phyloP scores from a whole-genome alignment of 2,797 vertebrate genomes.

The Amazona ochrocephala region DNA sequence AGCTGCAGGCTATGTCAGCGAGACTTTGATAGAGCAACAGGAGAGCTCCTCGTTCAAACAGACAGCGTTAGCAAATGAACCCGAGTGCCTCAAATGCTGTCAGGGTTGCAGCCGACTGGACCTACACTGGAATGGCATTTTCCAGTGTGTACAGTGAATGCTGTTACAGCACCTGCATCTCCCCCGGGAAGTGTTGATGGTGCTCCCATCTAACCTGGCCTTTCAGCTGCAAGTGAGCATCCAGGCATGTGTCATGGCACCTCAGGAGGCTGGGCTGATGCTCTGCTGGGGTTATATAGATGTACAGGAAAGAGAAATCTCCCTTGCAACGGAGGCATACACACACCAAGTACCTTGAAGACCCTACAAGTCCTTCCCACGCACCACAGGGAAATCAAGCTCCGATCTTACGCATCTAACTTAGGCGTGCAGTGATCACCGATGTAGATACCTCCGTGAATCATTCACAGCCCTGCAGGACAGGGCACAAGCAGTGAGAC shows the following conservation, averaged over 20 bases:
- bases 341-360: background rate
- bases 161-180: background rate
- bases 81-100: accelerated
- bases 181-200: accelerated
- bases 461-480: background rate
- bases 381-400: background rate
- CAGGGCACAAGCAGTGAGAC: background rate
- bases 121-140: background rate
- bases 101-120: background rate
- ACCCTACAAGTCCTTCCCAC: background rate
- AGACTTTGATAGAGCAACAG: conserved; percentile 56
- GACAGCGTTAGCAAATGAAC: background rate
- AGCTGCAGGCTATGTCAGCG: conserved; percentile 63
- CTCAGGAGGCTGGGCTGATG: background rate
- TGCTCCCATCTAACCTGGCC: background rate
- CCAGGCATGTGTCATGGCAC: accelerated
- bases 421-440: background rate
- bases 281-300: accelerated
- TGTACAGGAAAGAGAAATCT: background rate
- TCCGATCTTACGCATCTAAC: background rate
- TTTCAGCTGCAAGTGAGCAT: background rate
- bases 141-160: accelerated
- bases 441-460: background rate
- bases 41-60: background rate
- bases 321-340: background rate